Percentiles rank a stretch among this genome's conserved stretches.
Evolutionary conservation across 2,888 invertebrate species (phyloP).

Genomic region (Apomyelois bistriatella): DNA sequence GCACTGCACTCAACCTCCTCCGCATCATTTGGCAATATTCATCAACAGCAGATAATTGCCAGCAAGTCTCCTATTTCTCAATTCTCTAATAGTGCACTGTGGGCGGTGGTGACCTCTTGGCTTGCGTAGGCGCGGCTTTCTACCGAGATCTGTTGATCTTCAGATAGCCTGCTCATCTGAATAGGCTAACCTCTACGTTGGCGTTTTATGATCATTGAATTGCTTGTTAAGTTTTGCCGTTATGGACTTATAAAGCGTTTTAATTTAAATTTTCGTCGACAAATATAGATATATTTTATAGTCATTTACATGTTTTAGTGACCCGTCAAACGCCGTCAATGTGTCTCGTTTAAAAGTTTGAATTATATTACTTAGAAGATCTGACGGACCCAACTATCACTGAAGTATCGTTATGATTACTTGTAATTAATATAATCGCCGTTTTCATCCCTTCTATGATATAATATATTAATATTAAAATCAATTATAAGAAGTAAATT

Average conservation of each 20-base stretch:
- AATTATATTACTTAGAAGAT: background rate
- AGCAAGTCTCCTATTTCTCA: slow-evolving; percentile 50
- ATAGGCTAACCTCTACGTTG: slow-evolving; percentile 23
- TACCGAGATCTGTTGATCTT: slow-evolving; percentile 44
- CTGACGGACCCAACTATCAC: background rate
- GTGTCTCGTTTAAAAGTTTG: slow-evolving; percentile 1
- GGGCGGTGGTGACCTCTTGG: slow-evolving; percentile 66
- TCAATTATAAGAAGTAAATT: too few relatives aligned
- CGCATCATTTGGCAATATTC: slow-evolving; percentile 55
- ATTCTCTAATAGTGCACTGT: slow-evolving; percentile 48
- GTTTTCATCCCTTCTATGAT: too few relatives aligned
- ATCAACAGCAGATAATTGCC: slow-evolving; percentile 60
- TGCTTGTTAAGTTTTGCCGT: slow-evolving; percentile 17
- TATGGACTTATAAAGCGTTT: slow-evolving; percentile 16
- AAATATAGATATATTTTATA: background rate
- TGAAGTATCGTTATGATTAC: too few relatives aligned
- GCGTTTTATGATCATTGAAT: slow-evolving; percentile 18
- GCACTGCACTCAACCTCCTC: slow-evolving; percentile 28
- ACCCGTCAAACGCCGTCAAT: background rate
- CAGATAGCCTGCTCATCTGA: slow-evolving; percentile 22
- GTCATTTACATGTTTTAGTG: slow-evolving; percentile 1
- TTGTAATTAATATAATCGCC: too few relatives aligned
- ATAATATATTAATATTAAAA: too few relatives aligned
- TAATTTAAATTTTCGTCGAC: slow-evolving; percentile 9
- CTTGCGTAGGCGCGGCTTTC: slow-evolving; percentile 68